Percentiles rank a stretch among this genome's conserved stretches.
phyloP scores from a whole-genome alignment of 2,113 vertebrate species.

The Lepisosteus osseus region DNA sequence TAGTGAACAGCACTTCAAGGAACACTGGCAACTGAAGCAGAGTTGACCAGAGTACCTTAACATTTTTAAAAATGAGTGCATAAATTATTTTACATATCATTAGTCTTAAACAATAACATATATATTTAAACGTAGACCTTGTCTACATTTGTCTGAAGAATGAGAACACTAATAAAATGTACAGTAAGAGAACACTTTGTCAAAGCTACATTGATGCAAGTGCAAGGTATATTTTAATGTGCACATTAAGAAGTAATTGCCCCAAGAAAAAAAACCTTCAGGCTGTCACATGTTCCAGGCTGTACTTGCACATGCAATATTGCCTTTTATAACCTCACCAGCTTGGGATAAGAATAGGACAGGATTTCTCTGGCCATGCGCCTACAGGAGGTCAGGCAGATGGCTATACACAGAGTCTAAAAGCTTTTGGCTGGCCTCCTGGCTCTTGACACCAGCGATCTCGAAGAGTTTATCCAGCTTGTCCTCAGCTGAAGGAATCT shows the following conservation, averaged over 20 bases:
- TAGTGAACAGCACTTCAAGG: constrained; percentile 29
- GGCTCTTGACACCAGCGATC: constrained; percentile 93
- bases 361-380: background rate
- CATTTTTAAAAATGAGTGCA: constrained; percentile 41
- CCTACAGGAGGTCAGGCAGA: constrained; percentile 86
- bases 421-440: constrained; percentile 95
- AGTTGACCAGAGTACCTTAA: constrained; percentile 20
- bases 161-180: constrained; percentile 28
- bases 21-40: constrained; percentile 24
- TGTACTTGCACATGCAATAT: constrained; percentile 11
- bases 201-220: constrained; percentile 37
- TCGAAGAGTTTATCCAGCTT: constrained; percentile 92
- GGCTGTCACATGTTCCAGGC: background rate
- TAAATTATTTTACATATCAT: constrained; percentile 37
- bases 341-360: background rate
- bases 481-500: constrained; percentile 88
- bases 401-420: constrained; percentile 97
- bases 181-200: constrained; percentile 35
- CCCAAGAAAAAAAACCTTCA: background rate
- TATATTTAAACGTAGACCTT: constrained; percentile 13
- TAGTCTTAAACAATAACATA: constrained; percentile 20
- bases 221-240: constrained; percentile 30
- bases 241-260: constrained; percentile 18
- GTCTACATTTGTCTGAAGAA: constrained; percentile 30
- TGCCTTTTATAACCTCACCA: background rate